Conservation (phyloP, 2,797 vertebrate genomes). For the Luscinia luscinia region DNA sequence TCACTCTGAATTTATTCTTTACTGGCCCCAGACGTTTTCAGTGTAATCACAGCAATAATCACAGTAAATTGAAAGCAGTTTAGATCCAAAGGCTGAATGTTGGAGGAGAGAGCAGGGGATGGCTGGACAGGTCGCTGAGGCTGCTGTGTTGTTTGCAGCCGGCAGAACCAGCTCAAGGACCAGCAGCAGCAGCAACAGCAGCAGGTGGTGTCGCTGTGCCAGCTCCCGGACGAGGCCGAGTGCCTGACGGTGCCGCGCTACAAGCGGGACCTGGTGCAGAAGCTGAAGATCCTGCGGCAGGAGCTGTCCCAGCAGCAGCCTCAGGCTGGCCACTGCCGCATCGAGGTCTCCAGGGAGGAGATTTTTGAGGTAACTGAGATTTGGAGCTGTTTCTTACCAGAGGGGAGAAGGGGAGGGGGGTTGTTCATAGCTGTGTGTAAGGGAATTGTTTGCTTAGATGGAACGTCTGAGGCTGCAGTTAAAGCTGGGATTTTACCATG, state of each 20-base stretch:
- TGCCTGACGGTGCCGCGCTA: slow-evolving; percentile 94
- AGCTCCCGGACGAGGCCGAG: slow-evolving; percentile 90
- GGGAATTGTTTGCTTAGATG: background rate
- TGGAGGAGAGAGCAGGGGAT: background rate
- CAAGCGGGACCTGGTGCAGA: slow-evolving; percentile 97
- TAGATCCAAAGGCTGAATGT: background rate
- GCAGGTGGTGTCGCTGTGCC: slow-evolving; percentile 85
- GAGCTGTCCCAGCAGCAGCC: slow-evolving; percentile 97
- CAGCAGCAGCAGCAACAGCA: slow-evolving; percentile 80
- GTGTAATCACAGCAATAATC: background rate
- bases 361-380: slow-evolving; percentile 92
- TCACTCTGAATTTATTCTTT: background rate
- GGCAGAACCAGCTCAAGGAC: slow-evolving; percentile 90
- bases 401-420: background rate
- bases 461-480: background rate
- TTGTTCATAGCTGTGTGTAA: background rate
- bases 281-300: slow-evolving; percentile 94
- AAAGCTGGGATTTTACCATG: background rate
- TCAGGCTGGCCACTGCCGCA: slow-evolving; percentile 96
- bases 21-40: background rate
- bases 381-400: background rate
- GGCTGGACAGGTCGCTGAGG: background rate
- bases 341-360: slow-evolving; percentile 97
- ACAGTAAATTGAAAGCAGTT: background rate
- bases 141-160: slow-evolving; percentile 74